phyloP scores from a whole-genome alignment of 2,113 vertebrate species.

The Boleophthalmus pectinirostris region DNA sequence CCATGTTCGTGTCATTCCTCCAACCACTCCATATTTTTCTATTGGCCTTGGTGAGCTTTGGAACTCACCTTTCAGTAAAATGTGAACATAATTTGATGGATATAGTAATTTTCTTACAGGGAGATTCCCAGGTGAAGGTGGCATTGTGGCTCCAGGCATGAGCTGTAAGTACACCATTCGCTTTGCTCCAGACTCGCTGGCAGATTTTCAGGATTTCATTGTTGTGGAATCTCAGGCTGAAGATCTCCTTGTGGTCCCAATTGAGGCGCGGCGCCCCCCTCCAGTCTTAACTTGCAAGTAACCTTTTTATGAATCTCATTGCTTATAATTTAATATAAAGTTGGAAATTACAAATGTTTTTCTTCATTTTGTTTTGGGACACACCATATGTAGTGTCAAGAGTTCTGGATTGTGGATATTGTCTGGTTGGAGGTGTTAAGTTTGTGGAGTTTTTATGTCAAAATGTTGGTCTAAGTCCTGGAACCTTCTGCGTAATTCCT shows the following conservation, averaged over 20 bases:
- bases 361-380: background rate
- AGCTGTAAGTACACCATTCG: constrained; percentile 85
- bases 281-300: constrained; percentile 87
- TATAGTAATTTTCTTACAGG: constrained; percentile 68
- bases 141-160: constrained; percentile 92
- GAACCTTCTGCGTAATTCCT: constrained; percentile 86
- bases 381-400: constrained; percentile 76
- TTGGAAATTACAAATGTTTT: background rate
- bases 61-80: background rate
- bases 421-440: constrained; percentile 87
- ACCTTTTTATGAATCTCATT: background rate
- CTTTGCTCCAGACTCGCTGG: constrained; percentile 87
- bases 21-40: constrained; percentile 83
- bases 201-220: constrained; percentile 85
- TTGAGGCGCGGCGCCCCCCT: constrained; percentile 83
- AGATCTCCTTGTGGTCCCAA: constrained; percentile 80
- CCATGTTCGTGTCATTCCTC: constrained; percentile 83
- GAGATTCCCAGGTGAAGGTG: constrained; percentile 87
- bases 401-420: constrained; percentile 86
- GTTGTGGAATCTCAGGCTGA: constrained; percentile 83
- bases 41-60: constrained; percentile 85
- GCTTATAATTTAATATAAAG: background rate
- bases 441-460: constrained; percentile 76
- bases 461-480: constrained; percentile 83
- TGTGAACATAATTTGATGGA: background rate